Base-by-base conservation (phyloP, 2,888 invertebrate species). In the Glomeris marginata region DNA sequence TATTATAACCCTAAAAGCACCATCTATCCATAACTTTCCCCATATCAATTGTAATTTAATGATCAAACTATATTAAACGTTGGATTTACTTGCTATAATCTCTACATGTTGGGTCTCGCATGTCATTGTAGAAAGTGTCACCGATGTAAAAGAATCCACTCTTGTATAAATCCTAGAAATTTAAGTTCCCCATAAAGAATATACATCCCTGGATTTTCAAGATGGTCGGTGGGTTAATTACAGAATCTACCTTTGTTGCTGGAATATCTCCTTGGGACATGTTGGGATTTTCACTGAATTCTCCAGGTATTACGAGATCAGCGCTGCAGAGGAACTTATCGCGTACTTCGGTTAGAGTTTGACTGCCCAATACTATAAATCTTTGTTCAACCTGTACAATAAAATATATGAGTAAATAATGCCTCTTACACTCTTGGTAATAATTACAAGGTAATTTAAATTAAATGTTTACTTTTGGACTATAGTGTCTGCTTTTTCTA, bases 121-220 rank as follows among this genome's bases (percentile, higher is more conserved):
- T 71, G 62, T 90, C 86, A 62, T 81, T 80, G 64, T 85, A 88
- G 64, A 88, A 85, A 1, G 76, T 77, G 55, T 77, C 75, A 55
- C 83, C 77, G 49, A 90, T 82, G 61, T 80, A 86, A 58, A 88
- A 78, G 64, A 80, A 81, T 1, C 77, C 78, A 0, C 84, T 80
- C 52, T 76, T 77, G 62, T 76, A 81, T 18, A 72, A 60, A 53
- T 75, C 72, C 80, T 81, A 60, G 33, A 66, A 65, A 43, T 49
- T 37, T 42, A 47, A 43, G 41, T 38, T 36, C 13, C 10, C 10
- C 13, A 36, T 36, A 11, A 13, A 41, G 20, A 18, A 13, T 10
- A 16, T 41, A 41, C 21, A n/a, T 2, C 15, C 13, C 3, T 5
- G 15, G n/a, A 41, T 20, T 16, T 5, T 13, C 21, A 10, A 16